phyloP scores from a whole-genome alignment of 1,140 invertebrate species.

The Lithobius niger region DNA sequence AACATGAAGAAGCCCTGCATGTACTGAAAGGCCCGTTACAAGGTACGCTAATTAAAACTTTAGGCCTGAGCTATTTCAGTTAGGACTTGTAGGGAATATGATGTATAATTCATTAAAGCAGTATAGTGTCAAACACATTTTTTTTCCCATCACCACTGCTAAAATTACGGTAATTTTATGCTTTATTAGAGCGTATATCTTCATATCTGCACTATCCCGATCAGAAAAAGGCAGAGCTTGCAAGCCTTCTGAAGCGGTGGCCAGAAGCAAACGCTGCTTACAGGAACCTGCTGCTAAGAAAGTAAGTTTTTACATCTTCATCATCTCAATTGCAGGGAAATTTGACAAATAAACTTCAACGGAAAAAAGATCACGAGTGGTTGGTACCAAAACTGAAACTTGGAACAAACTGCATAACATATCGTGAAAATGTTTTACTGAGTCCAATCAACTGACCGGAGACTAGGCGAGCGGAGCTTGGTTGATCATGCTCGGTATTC shows the following conservation, averaged over 20 bases:
- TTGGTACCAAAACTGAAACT: background rate
- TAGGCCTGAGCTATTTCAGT: background rate
- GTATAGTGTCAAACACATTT: background rate
- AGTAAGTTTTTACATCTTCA: constrained; percentile 36
- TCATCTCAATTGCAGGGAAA: background rate
- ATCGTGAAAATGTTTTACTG: background rate
- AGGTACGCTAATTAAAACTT: constrained; percentile 11
- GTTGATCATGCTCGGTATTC: no score
- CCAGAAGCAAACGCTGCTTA: constrained; percentile 47
- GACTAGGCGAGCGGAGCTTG: background rate
- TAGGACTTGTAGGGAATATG: background rate
- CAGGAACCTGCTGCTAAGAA: constrained; percentile 50
- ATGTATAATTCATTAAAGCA: background rate
- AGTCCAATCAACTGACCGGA: background rate
- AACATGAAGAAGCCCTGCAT: constrained; percentile 63
- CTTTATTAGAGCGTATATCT: constrained; percentile 27
- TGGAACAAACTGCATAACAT: background rate
- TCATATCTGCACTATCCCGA: constrained; percentile 34
- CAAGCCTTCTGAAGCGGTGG: constrained; percentile 58
- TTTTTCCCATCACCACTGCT: background rate
- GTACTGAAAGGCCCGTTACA: constrained; percentile 63
- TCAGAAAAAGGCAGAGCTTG: constrained; percentile 53
- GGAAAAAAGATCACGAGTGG: background rate
- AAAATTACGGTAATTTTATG: background rate
- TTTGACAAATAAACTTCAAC: background rate